Evolutionary conservation across 2,888 invertebrate species (phyloP).

Genomic region (Acanthopleura granulata): DNA sequence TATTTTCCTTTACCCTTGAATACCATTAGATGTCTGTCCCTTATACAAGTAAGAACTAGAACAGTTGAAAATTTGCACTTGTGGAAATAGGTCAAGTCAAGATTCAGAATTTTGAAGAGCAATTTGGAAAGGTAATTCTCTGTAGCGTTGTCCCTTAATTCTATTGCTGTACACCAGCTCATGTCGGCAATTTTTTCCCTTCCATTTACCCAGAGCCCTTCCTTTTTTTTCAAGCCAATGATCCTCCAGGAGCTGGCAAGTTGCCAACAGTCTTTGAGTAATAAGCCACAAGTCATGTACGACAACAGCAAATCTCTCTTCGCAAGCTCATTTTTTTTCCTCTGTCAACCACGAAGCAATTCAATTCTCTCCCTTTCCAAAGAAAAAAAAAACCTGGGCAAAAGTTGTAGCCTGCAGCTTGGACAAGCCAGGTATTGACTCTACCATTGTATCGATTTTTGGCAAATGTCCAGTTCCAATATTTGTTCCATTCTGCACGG

Average conservation of each 20-base stretch:
- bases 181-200: too few relatives aligned
- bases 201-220: too few relatives aligned
- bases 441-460: neutral
- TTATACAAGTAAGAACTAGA: too few relatives aligned
- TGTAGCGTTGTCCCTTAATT: too few relatives aligned
- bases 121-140: too few relatives aligned
- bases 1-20: too few relatives aligned
- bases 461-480: conserved; percentile 5
- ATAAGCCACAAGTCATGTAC: conserved; percentile 10
- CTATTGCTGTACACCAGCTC: too few relatives aligned
- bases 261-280: conserved; percentile 1
- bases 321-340: neutral
- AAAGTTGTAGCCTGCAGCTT: neutral
- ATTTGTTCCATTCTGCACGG: neutral
- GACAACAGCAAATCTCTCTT: conserved; percentile 7
- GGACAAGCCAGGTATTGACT: neutral
- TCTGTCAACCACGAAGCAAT: neutral
- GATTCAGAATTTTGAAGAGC: too few relatives aligned
- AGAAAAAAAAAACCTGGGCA: neutral
- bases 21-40: too few relatives aligned
- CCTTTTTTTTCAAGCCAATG: too few relatives aligned
- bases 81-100: too few relatives aligned
- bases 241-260: neutral
- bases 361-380: conserved; percentile 2
- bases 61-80: too few relatives aligned